A percentile compares a stretch with the other conserved stretches of the same genome.
Conservation (phyloP, 2,888 invertebrate species). For the Thera obeliscata region DNA sequence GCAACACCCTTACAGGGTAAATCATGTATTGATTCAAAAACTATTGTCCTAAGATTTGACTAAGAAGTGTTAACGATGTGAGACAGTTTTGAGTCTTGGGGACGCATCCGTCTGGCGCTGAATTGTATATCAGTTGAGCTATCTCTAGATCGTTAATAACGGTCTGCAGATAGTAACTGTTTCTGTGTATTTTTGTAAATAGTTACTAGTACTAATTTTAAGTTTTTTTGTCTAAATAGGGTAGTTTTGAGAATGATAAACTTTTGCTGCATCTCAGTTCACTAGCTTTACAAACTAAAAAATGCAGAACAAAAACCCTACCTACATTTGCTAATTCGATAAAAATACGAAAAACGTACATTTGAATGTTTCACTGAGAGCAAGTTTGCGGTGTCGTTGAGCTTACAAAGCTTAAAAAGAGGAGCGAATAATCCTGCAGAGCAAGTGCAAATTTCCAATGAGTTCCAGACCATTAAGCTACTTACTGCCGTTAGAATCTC, state of each 20-base stretch:
- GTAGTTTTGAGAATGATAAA: not conserved
- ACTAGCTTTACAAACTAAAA: conserved; percentile 3
- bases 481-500: conserved; percentile 59
- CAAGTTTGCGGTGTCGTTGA: conserved; percentile 34
- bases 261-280: not conserved
- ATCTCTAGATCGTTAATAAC: no score
- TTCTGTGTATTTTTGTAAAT: no score
- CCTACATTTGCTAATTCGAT: not conserved
- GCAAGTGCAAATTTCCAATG: conserved; percentile 68
- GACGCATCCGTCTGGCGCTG: no score
- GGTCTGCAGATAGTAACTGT: no score
- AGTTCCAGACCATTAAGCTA: conserved; percentile 67
- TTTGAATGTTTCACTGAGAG: conserved; percentile 25
- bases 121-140: no score
- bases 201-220: no score
- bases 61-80: no score
- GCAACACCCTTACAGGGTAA: no score
- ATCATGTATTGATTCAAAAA: no score
- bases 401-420: conserved; percentile 39
- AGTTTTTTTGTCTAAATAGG: no score
- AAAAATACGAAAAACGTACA: conserved; percentile 5
- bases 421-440: conserved; percentile 43
- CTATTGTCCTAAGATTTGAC: no score
- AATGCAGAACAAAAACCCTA: not conserved
- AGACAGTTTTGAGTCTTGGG: no score